Percentiles rank a stretch among this genome's conserved stretches.
phyloP scores from a whole-genome alignment of 2,888 invertebrate species.

The Epinotia brunnichana region DNA sequence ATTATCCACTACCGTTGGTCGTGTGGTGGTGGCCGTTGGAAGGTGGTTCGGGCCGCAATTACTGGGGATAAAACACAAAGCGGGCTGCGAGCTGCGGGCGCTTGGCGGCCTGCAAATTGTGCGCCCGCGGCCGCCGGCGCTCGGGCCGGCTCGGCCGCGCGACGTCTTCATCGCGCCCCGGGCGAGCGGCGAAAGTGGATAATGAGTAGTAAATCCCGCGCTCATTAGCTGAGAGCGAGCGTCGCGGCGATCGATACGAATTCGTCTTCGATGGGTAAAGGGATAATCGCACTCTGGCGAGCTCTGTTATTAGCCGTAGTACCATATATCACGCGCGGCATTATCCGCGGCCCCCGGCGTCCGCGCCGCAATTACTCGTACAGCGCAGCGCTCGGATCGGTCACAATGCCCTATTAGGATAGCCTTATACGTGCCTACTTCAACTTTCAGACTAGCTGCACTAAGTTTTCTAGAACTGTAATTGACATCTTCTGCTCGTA shows the following conservation, averaged over 20 bases:
- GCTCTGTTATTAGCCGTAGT: conserved; percentile 80
- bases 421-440: conserved; percentile 52
- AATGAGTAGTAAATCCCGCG: conserved; percentile 80
- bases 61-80: conserved; percentile 77
- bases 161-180: conserved; percentile 79
- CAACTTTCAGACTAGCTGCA: conserved; percentile 48
- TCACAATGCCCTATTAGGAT: conserved; percentile 70
- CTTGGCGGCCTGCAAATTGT: conserved; percentile 72
- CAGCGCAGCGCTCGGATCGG: conserved; percentile 59
- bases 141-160: conserved; percentile 53
- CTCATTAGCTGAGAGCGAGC: conserved; percentile 80
- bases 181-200: conserved; percentile 79
- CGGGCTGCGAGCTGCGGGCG: conserved; percentile 68
- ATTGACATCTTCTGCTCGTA: conserved; percentile 46
- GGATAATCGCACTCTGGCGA: conserved; percentile 77
- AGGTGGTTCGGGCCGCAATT: conserved; percentile 72
- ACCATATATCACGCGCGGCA: conserved; percentile 82
- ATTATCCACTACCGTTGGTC: conserved; percentile 77
- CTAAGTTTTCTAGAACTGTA: conserved; percentile 45
- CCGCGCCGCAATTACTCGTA: conserved; percentile 76
- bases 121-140: conserved; percentile 63
- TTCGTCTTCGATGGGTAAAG: conserved; percentile 78
- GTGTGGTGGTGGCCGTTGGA: conserved; percentile 67
- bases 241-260: conserved; percentile 78
- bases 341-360: conserved; percentile 77